phyloP scores from a whole-genome alignment of 2,113 vertebrate species.

The Apodemus sylvaticus region DNA sequence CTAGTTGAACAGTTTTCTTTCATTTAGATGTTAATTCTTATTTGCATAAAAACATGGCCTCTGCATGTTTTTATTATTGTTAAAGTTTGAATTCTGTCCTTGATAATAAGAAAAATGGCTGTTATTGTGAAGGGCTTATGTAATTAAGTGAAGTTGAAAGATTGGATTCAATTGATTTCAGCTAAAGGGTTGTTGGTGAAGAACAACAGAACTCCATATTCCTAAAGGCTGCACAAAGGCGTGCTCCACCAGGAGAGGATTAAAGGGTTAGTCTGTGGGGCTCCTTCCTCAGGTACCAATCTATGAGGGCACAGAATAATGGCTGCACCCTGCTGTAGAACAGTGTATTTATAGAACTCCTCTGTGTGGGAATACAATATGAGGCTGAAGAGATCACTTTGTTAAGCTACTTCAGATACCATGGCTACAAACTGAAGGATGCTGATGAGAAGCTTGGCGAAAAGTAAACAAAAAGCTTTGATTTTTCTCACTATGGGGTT shows the following conservation, averaged over 20 bases:
- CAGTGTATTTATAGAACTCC: constrained; percentile 21
- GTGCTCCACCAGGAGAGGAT: background rate
- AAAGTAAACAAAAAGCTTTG: background rate
- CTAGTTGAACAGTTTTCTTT: background rate
- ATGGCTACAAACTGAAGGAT: background rate
- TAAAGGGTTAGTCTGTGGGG: background rate
- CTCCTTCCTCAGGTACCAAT: background rate
- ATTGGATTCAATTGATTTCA: background rate
- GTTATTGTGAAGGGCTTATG: constrained; percentile 13
- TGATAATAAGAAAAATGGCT: constrained; percentile 1
- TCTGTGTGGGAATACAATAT: background rate
- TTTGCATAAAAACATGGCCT: background rate
- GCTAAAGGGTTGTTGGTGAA: constrained; percentile 32
- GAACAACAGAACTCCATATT: background rate
- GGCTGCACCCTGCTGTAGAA: background rate
- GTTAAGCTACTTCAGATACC: constrained; percentile 12
- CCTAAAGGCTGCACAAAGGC: background rate
- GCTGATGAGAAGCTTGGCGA: background rate
- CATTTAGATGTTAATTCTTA: background rate
- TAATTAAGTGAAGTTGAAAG: constrained; percentile 13
- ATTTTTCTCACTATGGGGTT: background rate
- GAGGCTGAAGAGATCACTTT: background rate
- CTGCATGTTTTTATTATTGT: background rate
- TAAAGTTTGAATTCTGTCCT: background rate
- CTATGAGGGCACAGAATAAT: background rate